Evolutionary conservation across 2,888 invertebrate genomes (phyloP).

Genomic region (Macroteleia sp.): DNA sequence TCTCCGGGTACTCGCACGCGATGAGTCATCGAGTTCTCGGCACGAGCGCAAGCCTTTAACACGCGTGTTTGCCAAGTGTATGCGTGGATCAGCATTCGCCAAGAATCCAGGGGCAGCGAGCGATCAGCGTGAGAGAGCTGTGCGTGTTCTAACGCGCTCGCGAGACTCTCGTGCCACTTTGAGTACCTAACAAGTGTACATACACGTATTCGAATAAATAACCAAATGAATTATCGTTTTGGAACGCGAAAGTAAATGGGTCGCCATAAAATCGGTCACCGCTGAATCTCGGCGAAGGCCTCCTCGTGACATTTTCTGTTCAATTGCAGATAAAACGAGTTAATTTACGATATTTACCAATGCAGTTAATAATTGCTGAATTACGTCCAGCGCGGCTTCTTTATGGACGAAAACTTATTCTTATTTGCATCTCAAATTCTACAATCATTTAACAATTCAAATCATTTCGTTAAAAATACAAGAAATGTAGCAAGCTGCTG

Average conservation of each 20-base stretch:
- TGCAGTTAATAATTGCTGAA: no score
- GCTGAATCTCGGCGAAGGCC: no score
- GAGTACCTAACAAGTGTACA: conserved; percentile 21
- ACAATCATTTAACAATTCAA: no score
- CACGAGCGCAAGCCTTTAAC: conserved; percentile 51
- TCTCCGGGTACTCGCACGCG: conserved; percentile 42
- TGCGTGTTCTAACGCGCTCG: conserved; percentile 48
- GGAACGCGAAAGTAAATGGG: conserved; percentile 30
- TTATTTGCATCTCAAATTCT: no score
- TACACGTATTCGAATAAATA: conserved; percentile 13
- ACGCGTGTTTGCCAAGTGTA: conserved; percentile 50
- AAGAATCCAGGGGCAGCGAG: conserved; percentile 26
- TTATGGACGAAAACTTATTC: no score
- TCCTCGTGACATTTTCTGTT: no score
- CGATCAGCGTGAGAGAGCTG: conserved; percentile 49
- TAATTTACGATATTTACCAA: no score
- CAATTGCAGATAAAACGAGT: no score
- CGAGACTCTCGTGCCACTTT: conserved; percentile 41
- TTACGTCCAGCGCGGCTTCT: no score
- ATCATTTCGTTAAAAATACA: no score
- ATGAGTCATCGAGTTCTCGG: conserved; percentile 58
- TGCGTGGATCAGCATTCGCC: conserved; percentile 50
- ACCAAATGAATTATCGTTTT: conserved; percentile 30
- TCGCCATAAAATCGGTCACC: conserved; percentile 19
- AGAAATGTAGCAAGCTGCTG: no score